Conservation (phyloP, 2,888 invertebrate genomes). For the Syritta pipiens region DNA sequence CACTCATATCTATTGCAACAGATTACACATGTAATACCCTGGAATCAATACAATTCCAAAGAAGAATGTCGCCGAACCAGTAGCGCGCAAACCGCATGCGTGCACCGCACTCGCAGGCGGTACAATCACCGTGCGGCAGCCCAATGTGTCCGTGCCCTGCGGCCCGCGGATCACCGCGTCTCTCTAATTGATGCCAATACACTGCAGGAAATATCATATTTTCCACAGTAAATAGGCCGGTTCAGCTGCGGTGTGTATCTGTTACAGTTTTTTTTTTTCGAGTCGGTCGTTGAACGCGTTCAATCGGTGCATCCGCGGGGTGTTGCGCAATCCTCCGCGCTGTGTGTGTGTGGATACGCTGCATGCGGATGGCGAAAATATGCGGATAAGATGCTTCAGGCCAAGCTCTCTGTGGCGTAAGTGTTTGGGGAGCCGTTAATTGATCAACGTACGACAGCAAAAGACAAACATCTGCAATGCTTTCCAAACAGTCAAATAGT, state of each 20-base stretch:
- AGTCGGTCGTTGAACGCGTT: constrained; percentile 53
- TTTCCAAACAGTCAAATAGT: constrained; percentile 35
- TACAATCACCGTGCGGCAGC: too few relatives aligned
- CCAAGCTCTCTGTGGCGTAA: too few relatives aligned
- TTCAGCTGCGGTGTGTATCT: constrained; percentile 34
- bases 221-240: constrained; percentile 48
- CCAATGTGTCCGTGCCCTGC: too few relatives aligned
- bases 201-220: constrained; percentile 54
- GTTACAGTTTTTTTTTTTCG: constrained; percentile 55
- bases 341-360: constrained; percentile 63
- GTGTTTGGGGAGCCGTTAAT: too few relatives aligned
- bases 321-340: constrained; percentile 60
- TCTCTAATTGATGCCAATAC: constrained; percentile 31
- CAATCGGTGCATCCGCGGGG: constrained; percentile 38
- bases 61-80: constrained; percentile 54
- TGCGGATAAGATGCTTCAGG: too few relatives aligned
- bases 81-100: constrained; percentile 49
- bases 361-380: constrained; percentile 57
- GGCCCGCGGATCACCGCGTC: too few relatives aligned
- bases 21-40: constrained; percentile 1
- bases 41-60: background rate
- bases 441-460: too few relatives aligned
- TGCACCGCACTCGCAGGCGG: too few relatives aligned
- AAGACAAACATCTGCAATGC: too few relatives aligned
- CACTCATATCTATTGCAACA: too few relatives aligned